Conservation (phyloP, 1,140 invertebrate species). For the Heliothis subflexa region DNA sequence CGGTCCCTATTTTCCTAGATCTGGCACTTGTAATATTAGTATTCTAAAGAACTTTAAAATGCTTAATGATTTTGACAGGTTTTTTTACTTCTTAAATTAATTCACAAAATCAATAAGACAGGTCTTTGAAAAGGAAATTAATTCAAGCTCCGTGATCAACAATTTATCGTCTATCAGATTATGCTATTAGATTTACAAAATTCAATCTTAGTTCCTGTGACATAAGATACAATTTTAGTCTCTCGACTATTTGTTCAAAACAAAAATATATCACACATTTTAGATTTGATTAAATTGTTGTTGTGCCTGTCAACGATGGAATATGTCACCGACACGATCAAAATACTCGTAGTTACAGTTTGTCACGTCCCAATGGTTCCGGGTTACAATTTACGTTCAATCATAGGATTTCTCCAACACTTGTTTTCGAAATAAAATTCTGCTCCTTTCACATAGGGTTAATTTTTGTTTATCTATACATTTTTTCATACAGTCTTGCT, state of each 20-base stretch:
- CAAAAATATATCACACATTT: not conserved
- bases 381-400: not conserved
- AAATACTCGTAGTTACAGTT: not conserved
- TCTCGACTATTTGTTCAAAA: not conserved
- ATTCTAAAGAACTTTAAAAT: too few species aligned
- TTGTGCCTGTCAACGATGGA: conserved; percentile 14
- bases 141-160: not conserved
- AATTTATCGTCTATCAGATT: not conserved
- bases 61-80: too few species aligned
- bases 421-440: not conserved
- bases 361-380: not conserved
- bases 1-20: too few species aligned
- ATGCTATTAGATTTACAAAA: not conserved
- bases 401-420: not conserved
- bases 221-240: not conserved
- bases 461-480: too few species aligned
- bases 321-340: not conserved
- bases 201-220: not conserved
- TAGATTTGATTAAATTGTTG: conserved; percentile 25
- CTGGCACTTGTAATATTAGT: too few species aligned
- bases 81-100: too few species aligned
- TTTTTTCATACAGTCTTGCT: too few species aligned
- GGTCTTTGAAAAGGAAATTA: not conserved
- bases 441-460: too few species aligned
- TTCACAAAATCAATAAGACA: too few species aligned